phyloP scores from a whole-genome alignment of 2,797 vertebrate species.

The Hyperoplus lanceolatus region DNA sequence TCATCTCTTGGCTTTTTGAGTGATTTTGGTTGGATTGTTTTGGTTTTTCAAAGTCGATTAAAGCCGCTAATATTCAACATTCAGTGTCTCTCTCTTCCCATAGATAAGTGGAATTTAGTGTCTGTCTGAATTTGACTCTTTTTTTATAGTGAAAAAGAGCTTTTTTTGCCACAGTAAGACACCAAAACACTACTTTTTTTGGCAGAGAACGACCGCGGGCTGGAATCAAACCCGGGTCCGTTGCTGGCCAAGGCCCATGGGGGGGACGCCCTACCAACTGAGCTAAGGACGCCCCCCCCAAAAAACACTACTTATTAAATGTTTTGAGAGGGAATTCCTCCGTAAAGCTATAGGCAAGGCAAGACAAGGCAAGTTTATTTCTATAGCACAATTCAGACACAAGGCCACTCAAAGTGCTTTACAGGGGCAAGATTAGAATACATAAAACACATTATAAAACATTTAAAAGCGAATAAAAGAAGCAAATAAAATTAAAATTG shows the following conservation, averaged over 20 bases:
- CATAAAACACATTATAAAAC: no score
- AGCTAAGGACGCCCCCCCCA: no score
- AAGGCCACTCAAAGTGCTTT: no score
- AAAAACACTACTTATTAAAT: neutral
- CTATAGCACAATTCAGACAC: no score
- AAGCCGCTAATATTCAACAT: constrained; percentile 42
- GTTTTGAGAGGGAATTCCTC: neutral
- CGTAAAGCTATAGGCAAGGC: neutral
- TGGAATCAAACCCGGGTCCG: no score
- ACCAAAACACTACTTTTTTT: neutral
- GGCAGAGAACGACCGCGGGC: no score
- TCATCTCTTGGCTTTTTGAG: constrained; percentile 4
- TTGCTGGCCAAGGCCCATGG: no score
- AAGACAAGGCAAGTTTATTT: no score
- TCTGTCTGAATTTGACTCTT: neutral
- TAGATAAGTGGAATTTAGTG: neutral
- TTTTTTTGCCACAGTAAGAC: neutral
- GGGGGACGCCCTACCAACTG: no score
- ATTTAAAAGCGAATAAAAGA: no score
- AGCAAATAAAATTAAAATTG: no score
- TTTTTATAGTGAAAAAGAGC: neutral
- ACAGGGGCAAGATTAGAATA: no score
- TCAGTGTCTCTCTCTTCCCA: neutral
- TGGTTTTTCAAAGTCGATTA: constrained; percentile 28
- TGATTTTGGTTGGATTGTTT: constrained; percentile 5